phyloP scores from a whole-genome alignment of 2,888 invertebrate genomes.

The Unio delphinus region DNA sequence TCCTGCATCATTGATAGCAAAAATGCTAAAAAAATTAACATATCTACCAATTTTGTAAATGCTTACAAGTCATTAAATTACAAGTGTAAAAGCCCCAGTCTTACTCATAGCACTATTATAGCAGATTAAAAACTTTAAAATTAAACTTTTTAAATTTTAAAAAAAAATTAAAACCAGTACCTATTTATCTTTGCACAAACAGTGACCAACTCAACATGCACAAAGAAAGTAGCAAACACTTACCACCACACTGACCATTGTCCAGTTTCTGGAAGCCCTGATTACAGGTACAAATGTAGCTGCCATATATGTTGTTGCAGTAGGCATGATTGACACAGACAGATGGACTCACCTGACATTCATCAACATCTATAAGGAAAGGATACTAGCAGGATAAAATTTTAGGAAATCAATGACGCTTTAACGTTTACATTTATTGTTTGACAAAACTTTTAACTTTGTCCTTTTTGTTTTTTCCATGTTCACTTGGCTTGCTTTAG shows the following conservation, averaged over 20 bases:
- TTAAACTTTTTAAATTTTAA: too few species aligned
- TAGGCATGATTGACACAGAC: slow-evolving; percentile 22
- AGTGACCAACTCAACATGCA: too few species aligned
- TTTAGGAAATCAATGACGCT: not conserved
- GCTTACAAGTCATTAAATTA: too few species aligned
- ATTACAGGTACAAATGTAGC: slow-evolving; percentile 29
- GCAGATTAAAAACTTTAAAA: too few species aligned
- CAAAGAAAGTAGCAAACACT: not conserved
- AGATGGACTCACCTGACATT: slow-evolving; percentile 17
- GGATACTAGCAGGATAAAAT: not conserved
- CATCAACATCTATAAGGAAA: slow-evolving; percentile 30
- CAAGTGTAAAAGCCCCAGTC: too few species aligned
- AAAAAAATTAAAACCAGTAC: too few species aligned
- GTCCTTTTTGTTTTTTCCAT: not conserved
- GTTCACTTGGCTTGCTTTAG: too few species aligned
- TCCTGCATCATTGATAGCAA: too few species aligned
- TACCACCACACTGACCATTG: slow-evolving; percentile 28
- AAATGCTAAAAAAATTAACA: too few species aligned
- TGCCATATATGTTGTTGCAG: slow-evolving; percentile 36
- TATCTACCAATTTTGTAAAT: too few species aligned
- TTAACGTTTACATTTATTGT: not conserved
- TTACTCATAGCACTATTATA: too few species aligned
- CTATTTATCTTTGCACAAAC: too few species aligned
- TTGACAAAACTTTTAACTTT: not conserved
- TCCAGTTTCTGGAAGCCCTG: slow-evolving; percentile 17